These are phyloP conservation scores for Heliconius ismenius DNA, from an alignment of 2,888 invertebrate genomes.

Conservation along the genomic window DNA sequence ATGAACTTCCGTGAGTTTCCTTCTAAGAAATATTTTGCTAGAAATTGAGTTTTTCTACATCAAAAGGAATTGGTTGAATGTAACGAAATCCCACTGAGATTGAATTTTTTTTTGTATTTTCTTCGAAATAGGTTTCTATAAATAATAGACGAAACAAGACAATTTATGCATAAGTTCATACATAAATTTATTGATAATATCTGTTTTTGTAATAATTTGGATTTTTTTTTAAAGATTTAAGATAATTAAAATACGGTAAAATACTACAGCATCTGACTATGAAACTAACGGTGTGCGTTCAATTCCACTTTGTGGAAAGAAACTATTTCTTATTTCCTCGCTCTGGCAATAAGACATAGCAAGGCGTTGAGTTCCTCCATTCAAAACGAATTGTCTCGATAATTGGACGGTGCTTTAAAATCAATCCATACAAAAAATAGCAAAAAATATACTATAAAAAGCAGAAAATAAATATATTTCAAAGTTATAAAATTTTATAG, in stretches of 20 bases:
- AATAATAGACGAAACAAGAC: neutral
- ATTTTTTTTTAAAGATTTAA: too few species aligned
- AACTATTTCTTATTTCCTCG: too few species aligned
- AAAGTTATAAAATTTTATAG: neutral
- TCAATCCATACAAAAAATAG: neutral
- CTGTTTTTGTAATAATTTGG: too few species aligned
- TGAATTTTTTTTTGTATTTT: neutral
- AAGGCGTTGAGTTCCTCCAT: too few species aligned
- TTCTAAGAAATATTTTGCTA: neutral
- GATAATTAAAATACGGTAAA: too few species aligned
- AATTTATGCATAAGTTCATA: neutral
- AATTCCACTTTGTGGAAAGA: too few species aligned
- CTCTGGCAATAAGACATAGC: too few species aligned
- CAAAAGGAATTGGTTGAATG: slow-evolving; percentile 7
- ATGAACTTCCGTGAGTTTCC: neutral
- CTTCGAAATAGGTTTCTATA: neutral
- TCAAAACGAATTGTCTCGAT: too few species aligned
- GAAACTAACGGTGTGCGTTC: too few species aligned
- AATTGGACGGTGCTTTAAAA: too few species aligned
- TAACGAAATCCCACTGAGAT: neutral
- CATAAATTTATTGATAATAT: too few species aligned
- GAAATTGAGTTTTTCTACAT: slow-evolving; percentile 14
- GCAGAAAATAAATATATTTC: neutral
- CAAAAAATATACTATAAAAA: neutral
- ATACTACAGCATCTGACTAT: too few species aligned